Conservation (phyloP, 2,888 invertebrate species). For the Lasioglossum oenotherae region DNA sequence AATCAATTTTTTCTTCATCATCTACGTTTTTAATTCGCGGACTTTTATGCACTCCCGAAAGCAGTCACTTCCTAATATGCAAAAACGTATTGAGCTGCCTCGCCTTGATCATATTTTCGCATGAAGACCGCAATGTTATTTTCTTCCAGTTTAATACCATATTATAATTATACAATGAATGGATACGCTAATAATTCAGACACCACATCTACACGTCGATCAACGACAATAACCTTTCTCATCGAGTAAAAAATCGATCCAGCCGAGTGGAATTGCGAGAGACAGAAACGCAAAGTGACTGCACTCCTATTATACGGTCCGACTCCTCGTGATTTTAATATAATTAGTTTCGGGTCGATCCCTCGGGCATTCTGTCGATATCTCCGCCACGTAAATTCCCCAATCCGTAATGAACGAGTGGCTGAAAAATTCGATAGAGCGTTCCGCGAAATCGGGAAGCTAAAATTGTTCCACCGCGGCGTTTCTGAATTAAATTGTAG, state of each 20-base stretch:
- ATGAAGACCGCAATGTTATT: not conserved
- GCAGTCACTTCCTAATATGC: not conserved
- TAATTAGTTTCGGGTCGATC: not conserved
- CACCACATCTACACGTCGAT: not conserved
- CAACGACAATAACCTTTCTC: not conserved
- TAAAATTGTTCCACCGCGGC: not conserved
- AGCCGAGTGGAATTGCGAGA: not conserved
- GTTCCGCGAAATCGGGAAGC: not conserved
- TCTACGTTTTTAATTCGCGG: too few relatives aligned
- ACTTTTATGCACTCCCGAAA: not conserved
- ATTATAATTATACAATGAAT: not conserved
- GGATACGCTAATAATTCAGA: not conserved
- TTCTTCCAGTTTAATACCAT: not conserved
- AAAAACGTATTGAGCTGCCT: not conserved
- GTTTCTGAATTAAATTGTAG: not conserved
- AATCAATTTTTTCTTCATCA: too few relatives aligned
- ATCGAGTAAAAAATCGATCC: not conserved
- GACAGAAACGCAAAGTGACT: too few relatives aligned
- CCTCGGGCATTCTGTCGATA: not conserved
- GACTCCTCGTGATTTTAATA: not conserved
- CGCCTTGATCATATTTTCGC: not conserved
- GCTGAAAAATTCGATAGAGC: not conserved
- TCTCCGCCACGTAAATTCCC: not conserved
- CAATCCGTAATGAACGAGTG: not conserved
- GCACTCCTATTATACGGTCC: not conserved